A percentile compares a stretch with the other conserved stretches of the same genome.
These are phyloP conservation scores for Nephrotoma flavescens DNA, from an alignment of 2,888 invertebrate genomes.

Conservation along the genomic window DNA sequence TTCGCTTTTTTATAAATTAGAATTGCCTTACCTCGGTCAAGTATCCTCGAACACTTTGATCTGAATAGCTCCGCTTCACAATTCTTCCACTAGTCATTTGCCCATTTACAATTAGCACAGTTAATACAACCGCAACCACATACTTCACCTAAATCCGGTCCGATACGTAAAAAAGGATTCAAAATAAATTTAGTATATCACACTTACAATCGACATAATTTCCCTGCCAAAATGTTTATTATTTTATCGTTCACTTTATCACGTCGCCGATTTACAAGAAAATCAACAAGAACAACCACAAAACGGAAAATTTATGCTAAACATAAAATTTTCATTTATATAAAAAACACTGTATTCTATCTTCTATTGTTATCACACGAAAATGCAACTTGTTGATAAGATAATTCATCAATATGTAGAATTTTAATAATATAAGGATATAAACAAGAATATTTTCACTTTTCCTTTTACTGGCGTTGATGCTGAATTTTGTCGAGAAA, in stretches of 20 bases:
- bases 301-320: background rate
- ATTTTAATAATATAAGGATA: background rate
- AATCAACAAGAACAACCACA: background rate
- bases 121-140: background rate
- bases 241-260: background rate
- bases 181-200: background rate
- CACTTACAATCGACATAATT: background rate
- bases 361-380: background rate
- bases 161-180: background rate
- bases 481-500: background rate
- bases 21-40: constrained; percentile 54
- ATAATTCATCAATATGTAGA: background rate
- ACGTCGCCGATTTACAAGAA: background rate
- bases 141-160: background rate
- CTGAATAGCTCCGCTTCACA: constrained; percentile 57
- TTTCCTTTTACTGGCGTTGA: background rate
- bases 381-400: background rate
- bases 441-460: background rate
- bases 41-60: constrained; percentile 67
- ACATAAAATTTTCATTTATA: background rate
- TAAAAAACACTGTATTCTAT: background rate
- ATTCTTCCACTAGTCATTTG: constrained; percentile 21
- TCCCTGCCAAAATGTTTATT: background rate
- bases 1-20: background rate
- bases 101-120: background rate